These are phyloP conservation scores for Tenthredo distinguenda DNA, from an alignment of 2,888 invertebrate genomes.

Conservation along the genomic window DNA sequence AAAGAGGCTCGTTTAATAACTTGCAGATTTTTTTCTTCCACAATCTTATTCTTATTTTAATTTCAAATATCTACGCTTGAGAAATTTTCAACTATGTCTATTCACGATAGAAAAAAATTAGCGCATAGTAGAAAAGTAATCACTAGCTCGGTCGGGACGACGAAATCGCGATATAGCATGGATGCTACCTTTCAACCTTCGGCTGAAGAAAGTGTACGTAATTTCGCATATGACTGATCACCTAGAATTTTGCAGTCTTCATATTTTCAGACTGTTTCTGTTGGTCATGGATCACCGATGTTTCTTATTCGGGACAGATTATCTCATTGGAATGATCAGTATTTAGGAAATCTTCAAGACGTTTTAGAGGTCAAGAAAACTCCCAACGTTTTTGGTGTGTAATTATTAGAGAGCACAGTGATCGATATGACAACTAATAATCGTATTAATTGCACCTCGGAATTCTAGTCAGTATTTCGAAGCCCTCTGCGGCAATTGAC, in stretches of 20 bases:
- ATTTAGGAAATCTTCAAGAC: conserved; percentile 53
- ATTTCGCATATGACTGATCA: not conserved
- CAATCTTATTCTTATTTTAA: not conserved
- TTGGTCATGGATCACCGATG: not conserved
- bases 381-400: conserved; percentile 53
- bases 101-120: conserved; percentile 6
- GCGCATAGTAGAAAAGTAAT: not conserved
- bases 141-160: not conserved
- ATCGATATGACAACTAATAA: not conserved
- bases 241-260: not conserved
- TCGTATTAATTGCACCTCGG: not conserved
- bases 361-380: conserved; percentile 55
- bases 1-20: not conserved
- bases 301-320: not conserved
- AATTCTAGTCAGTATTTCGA: conserved; percentile 52
- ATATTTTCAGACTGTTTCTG: not conserved
- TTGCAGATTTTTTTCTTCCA: not conserved
- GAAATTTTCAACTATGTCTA: conserved; percentile 4
- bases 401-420: not conserved
- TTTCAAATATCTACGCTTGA: not conserved
- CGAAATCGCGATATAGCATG: not conserved
- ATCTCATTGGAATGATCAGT: not conserved
- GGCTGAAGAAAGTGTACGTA: not conserved
- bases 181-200: not conserved
- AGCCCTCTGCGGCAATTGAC: conserved; percentile 58